These are phyloP conservation scores for Phataginus tetradactyla DNA, from an alignment of 2,797 vertebrate genomes.

Conservation along the genomic window DNA sequence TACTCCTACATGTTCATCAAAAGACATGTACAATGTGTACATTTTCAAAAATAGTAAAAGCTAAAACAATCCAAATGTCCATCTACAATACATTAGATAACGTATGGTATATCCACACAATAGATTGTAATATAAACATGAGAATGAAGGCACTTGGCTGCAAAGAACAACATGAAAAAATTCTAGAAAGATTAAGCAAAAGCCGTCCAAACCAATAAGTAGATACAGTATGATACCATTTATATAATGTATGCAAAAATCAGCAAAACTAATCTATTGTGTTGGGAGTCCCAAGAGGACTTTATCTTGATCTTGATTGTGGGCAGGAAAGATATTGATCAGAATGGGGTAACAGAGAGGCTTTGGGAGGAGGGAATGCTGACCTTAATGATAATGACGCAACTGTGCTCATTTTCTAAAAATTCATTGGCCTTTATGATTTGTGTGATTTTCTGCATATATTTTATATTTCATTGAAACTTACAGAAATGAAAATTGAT, in stretches of 20 bases:
- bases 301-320: not conserved
- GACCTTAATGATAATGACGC: not conserved
- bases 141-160: not conserved
- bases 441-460: not conserved
- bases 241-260: not conserved
- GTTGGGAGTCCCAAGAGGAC: not conserved
- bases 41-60: not conserved
- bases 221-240: not conserved
- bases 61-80: not conserved
- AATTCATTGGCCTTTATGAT: not conserved
- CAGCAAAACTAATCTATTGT: not conserved
- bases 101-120: not conserved
- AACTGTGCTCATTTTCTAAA: not conserved
- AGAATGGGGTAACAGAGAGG: not conserved
- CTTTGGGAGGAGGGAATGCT: fast-evolving
- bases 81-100: not conserved
- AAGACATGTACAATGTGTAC: not conserved
- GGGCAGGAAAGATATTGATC: not conserved
- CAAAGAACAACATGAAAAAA: not conserved
- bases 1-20: not conserved
- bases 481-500: not conserved
- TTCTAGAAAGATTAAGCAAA: not conserved
- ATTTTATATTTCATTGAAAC: not conserved
- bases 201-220: not conserved
- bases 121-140: not conserved